Conservation (phyloP, 1,140 invertebrate species). For the Drosophila leontia region DNA sequence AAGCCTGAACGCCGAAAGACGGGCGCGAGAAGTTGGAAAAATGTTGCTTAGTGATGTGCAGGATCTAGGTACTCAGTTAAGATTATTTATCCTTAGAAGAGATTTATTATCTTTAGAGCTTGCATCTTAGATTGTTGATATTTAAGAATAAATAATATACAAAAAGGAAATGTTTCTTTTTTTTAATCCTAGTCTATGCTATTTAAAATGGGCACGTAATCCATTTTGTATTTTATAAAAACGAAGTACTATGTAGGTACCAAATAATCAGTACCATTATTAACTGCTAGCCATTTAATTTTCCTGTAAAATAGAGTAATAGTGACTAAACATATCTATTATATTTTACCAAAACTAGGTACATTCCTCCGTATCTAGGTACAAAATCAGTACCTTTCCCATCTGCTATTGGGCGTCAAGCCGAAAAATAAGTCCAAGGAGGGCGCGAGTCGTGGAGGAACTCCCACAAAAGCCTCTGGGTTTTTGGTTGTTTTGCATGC, state of each 20-base stretch:
- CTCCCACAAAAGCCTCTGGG: conserved; percentile 8
- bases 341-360: background rate
- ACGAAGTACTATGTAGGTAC: background rate
- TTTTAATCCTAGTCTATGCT: too few species aligned
- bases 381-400: background rate
- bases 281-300: too few species aligned
- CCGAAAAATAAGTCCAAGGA: background rate
- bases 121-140: background rate
- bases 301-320: too few species aligned
- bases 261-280: background rate
- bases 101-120: background rate
- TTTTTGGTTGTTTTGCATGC: conserved; percentile 58
- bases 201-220: background rate
- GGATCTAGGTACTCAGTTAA: background rate
- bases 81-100: background rate
- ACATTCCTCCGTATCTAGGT: background rate
- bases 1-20: conserved; percentile 34
- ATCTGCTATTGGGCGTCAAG: background rate
- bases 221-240: background rate
- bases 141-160: background rate
- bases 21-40: conserved; percentile 5
- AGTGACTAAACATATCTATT: background rate
- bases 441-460: background rate
- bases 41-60: background rate
- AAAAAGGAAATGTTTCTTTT: too few species aligned